phyloP scores from a whole-genome alignment of 2,888 invertebrate species.

The Trissolcus japonicus region DNA sequence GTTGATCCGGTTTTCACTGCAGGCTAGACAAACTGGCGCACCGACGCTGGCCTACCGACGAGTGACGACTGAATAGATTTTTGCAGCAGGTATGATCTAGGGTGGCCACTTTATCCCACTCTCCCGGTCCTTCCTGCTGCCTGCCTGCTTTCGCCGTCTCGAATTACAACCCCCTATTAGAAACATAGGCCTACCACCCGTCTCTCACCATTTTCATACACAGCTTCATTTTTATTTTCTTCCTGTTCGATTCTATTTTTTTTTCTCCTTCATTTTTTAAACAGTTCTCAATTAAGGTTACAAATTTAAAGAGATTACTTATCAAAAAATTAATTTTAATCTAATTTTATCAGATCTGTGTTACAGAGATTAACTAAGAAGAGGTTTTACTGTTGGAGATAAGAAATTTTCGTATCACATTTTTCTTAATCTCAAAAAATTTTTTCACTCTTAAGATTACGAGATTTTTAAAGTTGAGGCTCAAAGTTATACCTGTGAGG shows the following conservation, averaged over 20 bases:
- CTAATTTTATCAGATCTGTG: too few species aligned
- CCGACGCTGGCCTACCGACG: conserved; percentile 46
- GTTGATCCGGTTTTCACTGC: conserved; percentile 45
- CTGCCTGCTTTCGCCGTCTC: conserved; percentile 60
- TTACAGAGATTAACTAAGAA: too few species aligned
- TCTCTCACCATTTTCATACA: conserved; percentile 19
- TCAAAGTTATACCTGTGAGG: not conserved
- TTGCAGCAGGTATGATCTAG: conserved; percentile 70
- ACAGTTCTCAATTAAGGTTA: too few species aligned
- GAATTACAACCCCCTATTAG: conserved; percentile 69
- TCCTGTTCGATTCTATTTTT: not conserved
- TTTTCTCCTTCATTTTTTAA: too few species aligned
- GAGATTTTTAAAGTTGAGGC: not conserved
- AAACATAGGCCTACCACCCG: conserved; percentile 63
- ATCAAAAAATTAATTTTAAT: too few species aligned
- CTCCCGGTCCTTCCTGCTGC: conserved; percentile 46
- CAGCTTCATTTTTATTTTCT: conserved; percentile 19
- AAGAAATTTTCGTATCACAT: not conserved
- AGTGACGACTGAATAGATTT: conserved; percentile 66
- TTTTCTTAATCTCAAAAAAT: not conserved
- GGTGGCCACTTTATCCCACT: conserved; percentile 68
- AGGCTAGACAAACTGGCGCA: conserved; percentile 51
- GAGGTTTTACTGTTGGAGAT: too few species aligned
- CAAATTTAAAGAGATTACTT: too few species aligned
- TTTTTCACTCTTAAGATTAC: not conserved